Evolutionary conservation across 1,140 invertebrate genomes (phyloP).

Genomic region (Drosophila sp.): DNA sequence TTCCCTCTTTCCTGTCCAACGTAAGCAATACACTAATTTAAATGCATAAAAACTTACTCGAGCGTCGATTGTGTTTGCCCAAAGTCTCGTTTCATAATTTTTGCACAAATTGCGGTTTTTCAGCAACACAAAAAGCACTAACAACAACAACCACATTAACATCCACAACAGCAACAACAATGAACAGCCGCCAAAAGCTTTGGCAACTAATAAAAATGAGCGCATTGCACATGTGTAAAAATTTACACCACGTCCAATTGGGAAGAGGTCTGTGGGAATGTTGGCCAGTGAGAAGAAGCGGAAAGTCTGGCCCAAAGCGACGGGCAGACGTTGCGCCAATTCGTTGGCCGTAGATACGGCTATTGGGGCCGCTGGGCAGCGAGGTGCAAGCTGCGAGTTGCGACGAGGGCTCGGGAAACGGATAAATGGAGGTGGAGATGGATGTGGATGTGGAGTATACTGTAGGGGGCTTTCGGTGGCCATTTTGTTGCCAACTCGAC

Average conservation of each 20-base stretch:
- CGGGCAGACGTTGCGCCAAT: constrained; percentile 49
- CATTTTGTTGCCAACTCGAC: constrained; percentile 83
- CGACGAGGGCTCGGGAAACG: neutral
- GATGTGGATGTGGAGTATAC: neutral
- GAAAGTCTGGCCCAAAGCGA: constrained; percentile 29
- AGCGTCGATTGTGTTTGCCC: constrained; percentile 75
- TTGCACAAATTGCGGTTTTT: constrained; percentile 80
- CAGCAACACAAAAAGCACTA: constrained; percentile 26
- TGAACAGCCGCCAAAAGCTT: constrained; percentile 30
- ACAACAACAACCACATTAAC: constrained; percentile 27
- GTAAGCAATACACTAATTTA: constrained; percentile 63
- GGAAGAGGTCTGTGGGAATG: constrained; percentile 4
- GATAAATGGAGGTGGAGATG: neutral
- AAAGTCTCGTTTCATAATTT: constrained; percentile 82
- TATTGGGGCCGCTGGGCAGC: constrained; percentile 3
- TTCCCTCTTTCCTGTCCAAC: constrained; percentile 1
- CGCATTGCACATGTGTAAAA: constrained; percentile 76
- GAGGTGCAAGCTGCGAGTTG: neutral
- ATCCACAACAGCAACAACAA: constrained; percentile 11
- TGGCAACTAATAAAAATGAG: constrained; percentile 53
- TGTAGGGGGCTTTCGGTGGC: constrained; percentile 47
- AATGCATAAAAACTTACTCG: constrained; percentile 75
- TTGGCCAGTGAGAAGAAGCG: constrained; percentile 5
- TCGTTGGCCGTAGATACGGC: constrained; percentile 62
- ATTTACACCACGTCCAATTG: constrained; percentile 62